phyloP scores from a whole-genome alignment of 1,140 invertebrate genomes.

The Leptopilina clavipes region DNA sequence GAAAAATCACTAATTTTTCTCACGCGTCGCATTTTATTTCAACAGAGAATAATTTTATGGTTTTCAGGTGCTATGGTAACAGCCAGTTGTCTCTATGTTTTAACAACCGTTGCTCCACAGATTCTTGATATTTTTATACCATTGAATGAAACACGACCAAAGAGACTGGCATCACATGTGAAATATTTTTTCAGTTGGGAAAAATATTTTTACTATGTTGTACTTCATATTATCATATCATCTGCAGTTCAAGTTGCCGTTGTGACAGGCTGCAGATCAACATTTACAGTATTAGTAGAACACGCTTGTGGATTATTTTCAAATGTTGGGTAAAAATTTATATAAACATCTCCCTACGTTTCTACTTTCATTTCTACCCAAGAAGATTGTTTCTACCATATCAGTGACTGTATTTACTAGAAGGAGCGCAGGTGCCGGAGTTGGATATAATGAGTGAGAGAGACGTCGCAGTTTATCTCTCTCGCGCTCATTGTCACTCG shows the following conservation, averaged over 20 bases:
- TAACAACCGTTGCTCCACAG: constrained; percentile 25
- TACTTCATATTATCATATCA: constrained; percentile 25
- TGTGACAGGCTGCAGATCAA: constrained; percentile 36
- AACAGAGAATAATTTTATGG: neutral
- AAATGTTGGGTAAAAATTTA: constrained; percentile 46
- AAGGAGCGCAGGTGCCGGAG: too few species aligned
- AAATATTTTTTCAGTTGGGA: constrained; percentile 49
- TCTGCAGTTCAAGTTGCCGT: constrained; percentile 10
- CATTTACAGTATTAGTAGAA: constrained; percentile 40
- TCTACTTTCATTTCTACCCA: too few species aligned
- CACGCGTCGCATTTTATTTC: too few species aligned
- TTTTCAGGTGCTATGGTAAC: neutral
- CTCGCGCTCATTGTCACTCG: too few species aligned
- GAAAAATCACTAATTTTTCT: too few species aligned
- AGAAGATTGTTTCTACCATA: too few species aligned
- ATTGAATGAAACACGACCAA: constrained; percentile 44
- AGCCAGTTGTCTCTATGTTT: neutral
- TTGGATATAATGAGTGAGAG: too few species aligned
- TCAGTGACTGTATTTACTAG: too few species aligned
- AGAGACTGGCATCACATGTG: neutral
- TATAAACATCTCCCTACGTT: too few species aligned
- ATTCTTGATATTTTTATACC: constrained; percentile 39
- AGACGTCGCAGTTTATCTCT: too few species aligned
- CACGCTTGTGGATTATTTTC: constrained; percentile 49
- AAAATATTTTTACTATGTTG: constrained; percentile 42